Conservation (phyloP, 2,888 invertebrate species). For the Oxyteleia sp. region DNA sequence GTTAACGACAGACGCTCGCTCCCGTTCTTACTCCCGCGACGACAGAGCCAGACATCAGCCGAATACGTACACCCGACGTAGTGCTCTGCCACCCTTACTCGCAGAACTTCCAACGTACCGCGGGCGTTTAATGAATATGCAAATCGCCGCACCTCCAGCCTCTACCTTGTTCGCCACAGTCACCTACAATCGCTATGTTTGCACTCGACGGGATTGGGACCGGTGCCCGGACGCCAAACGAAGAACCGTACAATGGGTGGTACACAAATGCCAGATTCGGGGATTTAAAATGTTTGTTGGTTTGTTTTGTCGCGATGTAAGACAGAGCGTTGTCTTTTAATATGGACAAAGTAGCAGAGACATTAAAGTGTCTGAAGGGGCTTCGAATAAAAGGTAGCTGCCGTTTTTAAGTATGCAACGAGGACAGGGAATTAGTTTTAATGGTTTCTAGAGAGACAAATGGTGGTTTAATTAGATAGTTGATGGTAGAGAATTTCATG, state of each 20-base stretch:
- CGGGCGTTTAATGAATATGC: constrained; percentile 85
- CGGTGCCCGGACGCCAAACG: constrained; percentile 20
- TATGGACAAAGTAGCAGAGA: constrained; percentile 15
- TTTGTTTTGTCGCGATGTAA: constrained; percentile 43
- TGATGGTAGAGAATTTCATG: too few relatives aligned
- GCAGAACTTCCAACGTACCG: constrained; percentile 67
- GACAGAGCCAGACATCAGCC: constrained; percentile 70
- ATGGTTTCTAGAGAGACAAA: too few relatives aligned
- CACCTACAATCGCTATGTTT: constrained; percentile 73
- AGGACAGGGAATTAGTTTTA: too few relatives aligned
- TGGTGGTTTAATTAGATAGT: too few relatives aligned
- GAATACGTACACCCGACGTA: constrained; percentile 43
- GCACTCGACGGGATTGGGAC: constrained; percentile 56
- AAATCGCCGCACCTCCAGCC: constrained; percentile 77
- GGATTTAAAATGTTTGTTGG: constrained; percentile 25
- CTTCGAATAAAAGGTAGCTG: too few relatives aligned
- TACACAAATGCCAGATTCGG: constrained; percentile 32
- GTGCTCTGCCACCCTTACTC: constrained; percentile 27
- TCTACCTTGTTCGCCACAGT: constrained; percentile 78
- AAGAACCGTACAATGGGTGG: constrained; percentile 35
- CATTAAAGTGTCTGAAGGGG: constrained; percentile 1
- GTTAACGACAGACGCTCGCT: constrained; percentile 81
- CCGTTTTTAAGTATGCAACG: too few relatives aligned
- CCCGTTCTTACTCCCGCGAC: constrained; percentile 72
- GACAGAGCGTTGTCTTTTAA: constrained; percentile 40